Evolutionary conservation across 2,797 vertebrate genomes (phyloP), one percentile per base, ranked within the genome.

Genomic region (Peromyscus melanophrys): DNA sequence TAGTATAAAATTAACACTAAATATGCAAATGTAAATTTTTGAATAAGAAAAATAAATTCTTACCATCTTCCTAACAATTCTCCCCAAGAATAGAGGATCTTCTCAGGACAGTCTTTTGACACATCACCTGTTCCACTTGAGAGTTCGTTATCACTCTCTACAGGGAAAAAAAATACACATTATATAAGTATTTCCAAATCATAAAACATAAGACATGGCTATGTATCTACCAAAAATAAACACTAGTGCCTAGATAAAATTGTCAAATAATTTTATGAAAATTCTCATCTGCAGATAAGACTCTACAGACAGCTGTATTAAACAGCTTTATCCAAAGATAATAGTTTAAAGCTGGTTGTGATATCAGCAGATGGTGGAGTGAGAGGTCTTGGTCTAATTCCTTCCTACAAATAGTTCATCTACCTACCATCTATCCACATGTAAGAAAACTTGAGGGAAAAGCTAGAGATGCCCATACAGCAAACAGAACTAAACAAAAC

Each of bases 51-150:
- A 98, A 82, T 57, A 61, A 97, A 94, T 34, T 78, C 98, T 99
- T 99, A 99, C 99, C 99, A 99, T 99, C 99, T 99, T 97, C 98
- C 99, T 87, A 99, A 99, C 96, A 99, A 98, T 95, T 99, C 99
- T 98, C 99, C 99, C 99, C 99, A 99, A 97, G 99, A 99, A 98
- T 99, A 99, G 69, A 99, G 98, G 96, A 99, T 99, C 98, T 99
- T 99, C 99, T 99, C 99, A 21, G 99, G 99, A 98, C 99, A 99
- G 97, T 99, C 99, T 98, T 99, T 99, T 94, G 99, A 99, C 97
- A 99, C 99, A 69, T 99, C 99, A 61, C 99, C 99, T n/a, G 99
- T 99, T 95, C 99, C 99, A 98, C 99, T 99, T 96, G 99, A 99
- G 95, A 99, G 99, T 98, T 99, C 99, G 97, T 99, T 99, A 98